Conservation (phyloP, 2,888 invertebrate species). For the Octonoba sinensis region DNA sequence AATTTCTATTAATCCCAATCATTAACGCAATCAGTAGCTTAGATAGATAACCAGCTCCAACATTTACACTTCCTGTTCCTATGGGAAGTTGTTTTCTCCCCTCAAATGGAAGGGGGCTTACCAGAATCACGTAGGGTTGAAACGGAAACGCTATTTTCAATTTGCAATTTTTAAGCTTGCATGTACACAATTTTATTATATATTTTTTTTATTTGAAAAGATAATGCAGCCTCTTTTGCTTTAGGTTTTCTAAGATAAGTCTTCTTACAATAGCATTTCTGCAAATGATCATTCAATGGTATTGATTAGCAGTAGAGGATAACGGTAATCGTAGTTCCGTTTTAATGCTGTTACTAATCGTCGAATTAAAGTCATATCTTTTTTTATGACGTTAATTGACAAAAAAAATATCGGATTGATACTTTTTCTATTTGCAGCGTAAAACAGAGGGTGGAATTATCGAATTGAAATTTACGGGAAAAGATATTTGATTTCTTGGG, state of each 20-base stretch:
- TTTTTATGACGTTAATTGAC: conserved; percentile 58
- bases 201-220: conserved; percentile 13
- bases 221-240: conserved; percentile 46
- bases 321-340: conserved; percentile 55
- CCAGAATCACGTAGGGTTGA: too few species aligned
- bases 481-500: conserved; percentile 44
- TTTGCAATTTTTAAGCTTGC: too few species aligned
- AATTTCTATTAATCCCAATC: conserved; percentile 55
- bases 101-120: too few species aligned
- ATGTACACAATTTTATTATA: conserved; percentile 21
- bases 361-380: conserved; percentile 48
- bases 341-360: conserved; percentile 46
- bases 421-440: conserved; percentile 14
- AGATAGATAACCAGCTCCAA: conserved; percentile 57
- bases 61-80: conserved; percentile 41
- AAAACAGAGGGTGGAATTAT: conserved; percentile 60
- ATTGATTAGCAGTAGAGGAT: conserved; percentile 52
- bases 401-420: conserved; percentile 20
- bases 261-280: conserved; percentile 49
- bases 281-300: conserved; percentile 57
- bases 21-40: conserved; percentile 45
- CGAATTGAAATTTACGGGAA: conserved; percentile 58
- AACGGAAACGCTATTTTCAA: too few species aligned
- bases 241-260: conserved; percentile 43
- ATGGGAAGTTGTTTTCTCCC: conserved; percentile 12